phyloP scores from a whole-genome alignment of 2,888 invertebrate species.

The Nomada lathburiana region DNA sequence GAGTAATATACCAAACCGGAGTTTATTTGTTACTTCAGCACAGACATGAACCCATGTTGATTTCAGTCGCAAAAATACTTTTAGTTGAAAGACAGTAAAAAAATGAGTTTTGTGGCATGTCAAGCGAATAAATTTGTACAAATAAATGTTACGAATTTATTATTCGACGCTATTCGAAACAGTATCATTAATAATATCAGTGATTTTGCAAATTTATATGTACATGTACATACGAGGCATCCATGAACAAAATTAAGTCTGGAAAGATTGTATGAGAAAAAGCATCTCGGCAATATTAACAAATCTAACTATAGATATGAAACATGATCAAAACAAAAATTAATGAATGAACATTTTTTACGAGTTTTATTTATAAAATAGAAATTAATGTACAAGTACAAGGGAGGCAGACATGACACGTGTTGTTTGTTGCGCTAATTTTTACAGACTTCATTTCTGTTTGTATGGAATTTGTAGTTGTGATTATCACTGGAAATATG shows the following conservation, averaged over 20 bases:
- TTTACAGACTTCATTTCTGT: constrained; percentile 26
- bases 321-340: constrained; percentile 15
- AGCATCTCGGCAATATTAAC: neutral
- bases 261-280: neutral
- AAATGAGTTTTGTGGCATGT: constrained; percentile 1
- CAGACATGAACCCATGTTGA: constrained; percentile 1
- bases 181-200: constrained; percentile 47
- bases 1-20: neutral
- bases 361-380: constrained; percentile 78
- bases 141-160: constrained; percentile 49
- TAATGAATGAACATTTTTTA: constrained; percentile 46
- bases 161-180: constrained; percentile 40
- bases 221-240: constrained; percentile 22
- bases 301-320: neutral
- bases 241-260: neutral
- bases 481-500: constrained; percentile 45
- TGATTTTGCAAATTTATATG: constrained; percentile 29
- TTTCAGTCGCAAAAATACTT: constrained; percentile 26
- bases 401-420: constrained; percentile 63
- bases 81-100: constrained; percentile 1
- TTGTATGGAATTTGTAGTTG: constrained; percentile 34
- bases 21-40: constrained; percentile 13
- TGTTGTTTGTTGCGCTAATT: constrained; percentile 33
- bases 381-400: constrained; percentile 79
- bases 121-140: constrained; percentile 35